Conservation (phyloP, 2,888 invertebrate species). For the Drosophila koepferae region DNA sequence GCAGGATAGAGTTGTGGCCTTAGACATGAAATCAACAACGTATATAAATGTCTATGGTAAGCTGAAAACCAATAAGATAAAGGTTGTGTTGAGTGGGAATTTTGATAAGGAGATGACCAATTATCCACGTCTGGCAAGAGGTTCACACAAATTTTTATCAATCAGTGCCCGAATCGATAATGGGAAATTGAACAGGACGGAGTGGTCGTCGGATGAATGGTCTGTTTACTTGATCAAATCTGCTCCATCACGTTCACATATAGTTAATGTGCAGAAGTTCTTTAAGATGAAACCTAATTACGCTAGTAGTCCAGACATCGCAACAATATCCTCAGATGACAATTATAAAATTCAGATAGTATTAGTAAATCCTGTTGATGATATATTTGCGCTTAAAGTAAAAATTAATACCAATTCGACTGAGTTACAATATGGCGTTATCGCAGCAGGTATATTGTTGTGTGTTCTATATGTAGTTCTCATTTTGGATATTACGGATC, state of each 20-base stretch:
- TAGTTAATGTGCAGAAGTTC: background rate
- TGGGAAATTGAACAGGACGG: background rate
- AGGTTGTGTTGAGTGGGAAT: background rate
- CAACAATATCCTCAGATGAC: too few species aligned
- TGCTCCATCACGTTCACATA: background rate
- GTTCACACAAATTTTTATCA: background rate
- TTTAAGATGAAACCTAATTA: background rate
- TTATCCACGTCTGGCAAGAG: background rate
- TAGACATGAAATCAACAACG: background rate
- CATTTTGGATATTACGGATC: constrained; percentile 90
- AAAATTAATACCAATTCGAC: constrained; percentile 87
- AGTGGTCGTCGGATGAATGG: background rate
- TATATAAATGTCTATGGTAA: background rate
- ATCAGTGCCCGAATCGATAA: background rate
- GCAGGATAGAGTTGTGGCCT: background rate
- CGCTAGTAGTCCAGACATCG: background rate
- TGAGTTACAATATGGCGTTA: constrained; percentile 87
- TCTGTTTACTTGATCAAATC: background rate
- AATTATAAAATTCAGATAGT: background rate
- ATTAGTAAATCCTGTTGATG: constrained; percentile 2
- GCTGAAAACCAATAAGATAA: background rate
- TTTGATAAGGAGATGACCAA: background rate
- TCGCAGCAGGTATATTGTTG: constrained; percentile 90
- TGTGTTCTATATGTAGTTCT: constrained; percentile 92
- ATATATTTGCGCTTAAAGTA: constrained; percentile 84